Conservation (phyloP, 2,797 vertebrate species). For the Catostomus latipinnis region DNA sequence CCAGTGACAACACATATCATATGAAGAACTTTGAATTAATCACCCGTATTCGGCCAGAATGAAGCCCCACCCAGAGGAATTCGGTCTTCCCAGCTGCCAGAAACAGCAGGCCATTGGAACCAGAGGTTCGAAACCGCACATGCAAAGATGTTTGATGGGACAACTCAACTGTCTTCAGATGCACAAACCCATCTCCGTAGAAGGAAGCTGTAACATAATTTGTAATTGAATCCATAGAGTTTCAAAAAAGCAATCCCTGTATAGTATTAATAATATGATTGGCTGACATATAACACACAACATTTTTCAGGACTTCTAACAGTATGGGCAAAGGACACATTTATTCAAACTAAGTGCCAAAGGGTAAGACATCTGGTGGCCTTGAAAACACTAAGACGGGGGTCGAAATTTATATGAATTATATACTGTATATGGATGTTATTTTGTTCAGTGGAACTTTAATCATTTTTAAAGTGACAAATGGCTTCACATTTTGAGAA, state of each 20-base stretch:
- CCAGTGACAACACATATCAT: neutral
- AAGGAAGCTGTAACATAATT: constrained; percentile 81
- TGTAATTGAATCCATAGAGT: neutral
- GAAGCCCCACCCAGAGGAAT: constrained; percentile 85
- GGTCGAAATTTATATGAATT: neutral
- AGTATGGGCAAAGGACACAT: constrained; percentile 3
- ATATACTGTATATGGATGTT: neutral
- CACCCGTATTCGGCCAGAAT: constrained; percentile 82
- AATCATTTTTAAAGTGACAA: neutral
- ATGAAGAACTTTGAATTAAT: neutral
- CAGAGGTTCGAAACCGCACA: constrained; percentile 84
- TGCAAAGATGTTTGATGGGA: constrained; percentile 79
- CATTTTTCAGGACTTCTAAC: neutral
- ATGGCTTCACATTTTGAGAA: neutral
- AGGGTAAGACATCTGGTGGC: neutral
- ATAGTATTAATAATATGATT: too few species aligned
- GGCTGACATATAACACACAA: neutral
- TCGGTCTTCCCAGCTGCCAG: constrained; percentile 82
- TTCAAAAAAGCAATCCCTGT: neutral
- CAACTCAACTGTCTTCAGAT: constrained; percentile 77
- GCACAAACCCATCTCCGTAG: constrained; percentile 88
- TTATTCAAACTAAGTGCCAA: neutral
- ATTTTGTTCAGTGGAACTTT: neutral
- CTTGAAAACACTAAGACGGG: neutral
- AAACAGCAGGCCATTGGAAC: constrained; percentile 83